These are phyloP conservation scores for Neoniphon sammara DNA, from an alignment of 2,797 vertebrate species.

Conservation along the genomic window DNA sequence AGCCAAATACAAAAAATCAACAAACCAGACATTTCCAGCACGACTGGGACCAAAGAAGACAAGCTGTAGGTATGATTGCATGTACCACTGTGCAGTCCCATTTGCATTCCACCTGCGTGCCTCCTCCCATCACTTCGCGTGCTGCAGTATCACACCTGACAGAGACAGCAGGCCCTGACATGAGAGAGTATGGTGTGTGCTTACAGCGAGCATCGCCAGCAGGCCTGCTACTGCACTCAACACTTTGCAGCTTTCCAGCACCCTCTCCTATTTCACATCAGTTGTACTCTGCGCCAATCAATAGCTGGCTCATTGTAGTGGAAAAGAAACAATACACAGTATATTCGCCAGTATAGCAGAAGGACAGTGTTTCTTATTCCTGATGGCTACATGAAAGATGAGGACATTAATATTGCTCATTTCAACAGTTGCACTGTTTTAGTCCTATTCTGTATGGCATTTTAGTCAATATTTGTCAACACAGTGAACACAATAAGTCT, in stretches of 20 bases:
- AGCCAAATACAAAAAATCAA: constrained; percentile 19
- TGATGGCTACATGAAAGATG: background rate
- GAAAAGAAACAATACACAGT: background rate
- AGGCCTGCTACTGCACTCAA: constrained; percentile 37
- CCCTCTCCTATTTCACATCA: constrained; percentile 68
- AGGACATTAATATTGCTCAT: background rate
- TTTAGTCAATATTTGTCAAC: no score
- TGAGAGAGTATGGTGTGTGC: constrained; percentile 11
- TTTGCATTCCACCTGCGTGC: constrained; percentile 16
- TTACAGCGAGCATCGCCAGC: constrained; percentile 3
- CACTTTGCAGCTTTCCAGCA: constrained; percentile 64
- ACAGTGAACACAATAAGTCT: no score
- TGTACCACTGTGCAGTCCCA: no score
- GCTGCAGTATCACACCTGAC: constrained; percentile 43
- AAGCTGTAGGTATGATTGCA: no score
- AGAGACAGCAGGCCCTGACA: constrained; percentile 2
- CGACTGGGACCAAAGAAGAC: constrained; percentile 8
- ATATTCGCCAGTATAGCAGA: constrained; percentile 14
- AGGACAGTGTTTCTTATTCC: background rate
- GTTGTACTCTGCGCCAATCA: constrained; percentile 59
- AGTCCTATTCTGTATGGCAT: no score
- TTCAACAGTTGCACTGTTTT: no score
- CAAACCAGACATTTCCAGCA: constrained; percentile 10
- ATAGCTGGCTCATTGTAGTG: constrained; percentile 59
- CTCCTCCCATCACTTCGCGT: constrained; percentile 36